Percentiles rank a stretch among this genome's conserved stretches.
Evolutionary conservation across 2,888 invertebrate genomes (phyloP).

Genomic region (Amblyteles armatorius): DNA sequence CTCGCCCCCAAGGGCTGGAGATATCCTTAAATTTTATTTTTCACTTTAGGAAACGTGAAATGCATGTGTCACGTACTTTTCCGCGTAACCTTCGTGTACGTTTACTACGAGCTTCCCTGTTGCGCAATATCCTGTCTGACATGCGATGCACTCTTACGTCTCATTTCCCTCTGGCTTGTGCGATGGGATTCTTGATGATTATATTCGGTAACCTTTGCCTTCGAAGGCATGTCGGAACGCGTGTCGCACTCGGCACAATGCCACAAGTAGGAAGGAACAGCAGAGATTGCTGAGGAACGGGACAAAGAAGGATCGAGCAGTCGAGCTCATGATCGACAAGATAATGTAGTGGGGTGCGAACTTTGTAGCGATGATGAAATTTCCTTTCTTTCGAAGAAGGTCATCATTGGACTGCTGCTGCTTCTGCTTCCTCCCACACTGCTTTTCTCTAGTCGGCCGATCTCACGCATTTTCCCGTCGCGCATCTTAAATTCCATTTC

Average conservation of each 20-base stretch:
- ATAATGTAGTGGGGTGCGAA: conserved; percentile 5
- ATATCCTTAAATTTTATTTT: too few relatives aligned
- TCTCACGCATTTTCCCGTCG: conserved; percentile 32
- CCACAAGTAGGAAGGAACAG: conserved; percentile 2
- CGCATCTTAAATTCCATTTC: conserved; percentile 43
- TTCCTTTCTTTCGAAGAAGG: conserved; percentile 53
- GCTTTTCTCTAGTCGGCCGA: not conserved
- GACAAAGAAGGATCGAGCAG: conserved; percentile 15
- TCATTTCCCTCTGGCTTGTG: not conserved
- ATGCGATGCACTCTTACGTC: not conserved
- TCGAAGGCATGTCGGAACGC: conserved; percentile 44
- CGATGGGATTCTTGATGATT: conserved; percentile 16
- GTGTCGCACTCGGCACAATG: not conserved
- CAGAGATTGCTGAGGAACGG: conserved; percentile 32
- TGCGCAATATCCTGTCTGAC: not conserved
- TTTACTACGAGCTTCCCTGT: conserved; percentile 4
- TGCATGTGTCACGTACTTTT: not conserved
- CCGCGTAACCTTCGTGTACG: conserved; percentile 15
- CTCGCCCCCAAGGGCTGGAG: too few relatives aligned
- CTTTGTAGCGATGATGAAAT: conserved; percentile 63
- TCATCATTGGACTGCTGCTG: conserved; percentile 38
- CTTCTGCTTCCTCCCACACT: conserved; percentile 34
- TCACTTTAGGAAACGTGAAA: too few relatives aligned
- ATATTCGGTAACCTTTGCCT: conserved; percentile 57
- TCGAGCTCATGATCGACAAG: not conserved